phyloP scores from a whole-genome alignment of 2,797 vertebrate genomes.

The Anguilla megastoma region DNA sequence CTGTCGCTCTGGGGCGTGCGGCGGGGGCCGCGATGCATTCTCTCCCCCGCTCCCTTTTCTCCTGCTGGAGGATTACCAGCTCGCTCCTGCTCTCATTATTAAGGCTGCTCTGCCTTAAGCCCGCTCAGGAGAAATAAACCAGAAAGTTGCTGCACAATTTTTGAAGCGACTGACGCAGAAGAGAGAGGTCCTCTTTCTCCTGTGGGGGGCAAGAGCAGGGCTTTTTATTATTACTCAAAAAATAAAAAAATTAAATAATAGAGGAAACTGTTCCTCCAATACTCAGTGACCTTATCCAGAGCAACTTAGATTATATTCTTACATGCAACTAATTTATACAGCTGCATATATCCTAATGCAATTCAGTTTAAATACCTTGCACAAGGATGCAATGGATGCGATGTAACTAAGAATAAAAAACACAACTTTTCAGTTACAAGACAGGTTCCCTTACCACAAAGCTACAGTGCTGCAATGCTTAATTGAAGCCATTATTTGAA shows the following conservation, averaged over 20 bases:
- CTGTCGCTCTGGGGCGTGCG: slow-evolving; percentile 30
- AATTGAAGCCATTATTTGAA: not conserved
- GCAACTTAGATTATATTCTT: too few relatives aligned
- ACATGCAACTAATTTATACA: too few relatives aligned
- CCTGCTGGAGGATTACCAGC: slow-evolving; percentile 60
- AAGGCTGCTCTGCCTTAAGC: slow-evolving; percentile 58
- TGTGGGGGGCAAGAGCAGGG: not conserved
- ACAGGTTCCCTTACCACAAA: too few relatives aligned
- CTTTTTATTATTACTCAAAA: not conserved
- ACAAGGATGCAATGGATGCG: too few relatives aligned
- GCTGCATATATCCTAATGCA: too few relatives aligned
- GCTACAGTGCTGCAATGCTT: not conserved
- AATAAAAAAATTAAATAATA: too few relatives aligned
- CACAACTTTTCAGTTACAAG: too few relatives aligned
- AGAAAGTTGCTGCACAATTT: not conserved
- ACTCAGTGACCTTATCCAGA: too few relatives aligned
- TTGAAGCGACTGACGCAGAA: not conserved
- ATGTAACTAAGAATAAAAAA: too few relatives aligned
- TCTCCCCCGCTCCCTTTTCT: slow-evolving; percentile 37
- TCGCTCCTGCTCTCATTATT: slow-evolving; percentile 47
- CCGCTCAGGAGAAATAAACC: slow-evolving; percentile 51
- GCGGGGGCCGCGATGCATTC: not conserved
- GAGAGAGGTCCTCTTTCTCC: too few relatives aligned
- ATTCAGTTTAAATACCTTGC: too few relatives aligned
- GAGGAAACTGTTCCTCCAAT: too few relatives aligned